Conservation (phyloP, 2,888 invertebrate genomes). For the Doris montereyensis region DNA sequence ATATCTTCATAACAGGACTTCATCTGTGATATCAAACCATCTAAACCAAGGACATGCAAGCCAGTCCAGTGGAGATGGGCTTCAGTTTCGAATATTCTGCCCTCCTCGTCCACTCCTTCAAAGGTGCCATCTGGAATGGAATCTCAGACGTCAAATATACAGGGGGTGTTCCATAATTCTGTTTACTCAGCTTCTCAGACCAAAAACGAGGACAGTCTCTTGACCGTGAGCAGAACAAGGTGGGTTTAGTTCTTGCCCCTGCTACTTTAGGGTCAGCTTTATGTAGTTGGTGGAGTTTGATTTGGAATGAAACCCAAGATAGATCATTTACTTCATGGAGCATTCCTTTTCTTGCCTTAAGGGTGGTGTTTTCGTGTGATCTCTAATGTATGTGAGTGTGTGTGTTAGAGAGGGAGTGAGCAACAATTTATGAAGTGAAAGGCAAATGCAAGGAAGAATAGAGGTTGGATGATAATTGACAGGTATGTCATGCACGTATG, state of each 20-base stretch:
- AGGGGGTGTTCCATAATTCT: conserved; percentile 56
- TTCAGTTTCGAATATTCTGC: conserved; percentile 54
- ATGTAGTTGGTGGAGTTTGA: too few species aligned
- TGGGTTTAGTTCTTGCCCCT: conserved; percentile 27
- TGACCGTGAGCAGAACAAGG: conserved; percentile 48
- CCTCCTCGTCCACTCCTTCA: conserved; percentile 47
- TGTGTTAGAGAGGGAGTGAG: too few species aligned
- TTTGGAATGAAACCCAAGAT: too few species aligned
- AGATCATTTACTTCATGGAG: too few species aligned
- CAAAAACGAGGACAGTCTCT: conserved; percentile 53
- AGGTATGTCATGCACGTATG: too few species aligned
- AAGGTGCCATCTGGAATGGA: conserved; percentile 42
- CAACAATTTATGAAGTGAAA: too few species aligned
- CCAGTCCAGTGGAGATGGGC: conserved; percentile 49
- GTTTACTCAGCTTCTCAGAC: conserved; percentile 65
- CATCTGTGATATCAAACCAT: conserved; percentile 54
- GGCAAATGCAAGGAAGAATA: too few species aligned
- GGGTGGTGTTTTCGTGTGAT: too few species aligned
- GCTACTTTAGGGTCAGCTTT: too few species aligned
- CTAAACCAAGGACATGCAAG: conserved; percentile 46
- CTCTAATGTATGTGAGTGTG: too few species aligned
- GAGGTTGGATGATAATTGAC: too few species aligned
- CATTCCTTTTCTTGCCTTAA: too few species aligned
- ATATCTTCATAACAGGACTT: conserved; percentile 53
- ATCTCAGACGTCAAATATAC: conserved; percentile 52